These are phyloP conservation scores for Muscicapa striata DNA, from an alignment of 2,797 vertebrate genomes.

Conservation along the genomic window DNA sequence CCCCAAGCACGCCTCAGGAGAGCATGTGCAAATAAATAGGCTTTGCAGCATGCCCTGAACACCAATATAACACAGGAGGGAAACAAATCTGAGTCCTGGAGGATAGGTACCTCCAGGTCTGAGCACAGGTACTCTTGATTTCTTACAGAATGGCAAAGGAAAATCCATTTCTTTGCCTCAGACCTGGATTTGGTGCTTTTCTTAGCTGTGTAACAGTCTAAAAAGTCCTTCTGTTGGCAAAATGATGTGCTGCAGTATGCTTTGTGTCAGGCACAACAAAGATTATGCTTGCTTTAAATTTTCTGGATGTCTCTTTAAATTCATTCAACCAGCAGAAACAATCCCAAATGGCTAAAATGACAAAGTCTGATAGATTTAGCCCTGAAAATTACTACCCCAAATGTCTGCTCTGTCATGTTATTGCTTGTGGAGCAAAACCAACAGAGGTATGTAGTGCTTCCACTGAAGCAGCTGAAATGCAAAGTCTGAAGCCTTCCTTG, in stretches of 20 bases:
- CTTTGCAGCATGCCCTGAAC: not conserved
- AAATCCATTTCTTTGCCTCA: not conserved
- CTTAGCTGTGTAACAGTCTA: not conserved
- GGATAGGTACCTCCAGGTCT: not conserved
- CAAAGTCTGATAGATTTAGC: not conserved
- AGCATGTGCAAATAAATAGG: not conserved
- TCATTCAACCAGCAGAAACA: not conserved
- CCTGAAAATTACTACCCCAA: not conserved
- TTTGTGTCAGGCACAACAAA: not conserved
- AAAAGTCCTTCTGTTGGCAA: not conserved
- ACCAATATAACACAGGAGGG: not conserved
- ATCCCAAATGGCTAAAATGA: not conserved
- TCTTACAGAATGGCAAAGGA: not conserved
- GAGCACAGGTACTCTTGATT: accelerated
- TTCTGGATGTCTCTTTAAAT: not conserved
- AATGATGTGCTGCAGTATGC: not conserved
- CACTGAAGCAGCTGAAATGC: not conserved
- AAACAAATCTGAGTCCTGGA: not conserved
- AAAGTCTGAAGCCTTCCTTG: not conserved
- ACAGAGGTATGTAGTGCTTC: not conserved
- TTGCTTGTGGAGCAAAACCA: not conserved
- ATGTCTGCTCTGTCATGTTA: not conserved
- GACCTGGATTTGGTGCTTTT: not conserved
- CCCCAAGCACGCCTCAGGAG: not conserved
- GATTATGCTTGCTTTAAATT: not conserved